Percentiles rank a stretch among this genome's conserved stretches.
Evolutionary conservation across 2,113 vertebrate genomes (phyloP).

Genomic region (Parotia lawesii): DNA sequence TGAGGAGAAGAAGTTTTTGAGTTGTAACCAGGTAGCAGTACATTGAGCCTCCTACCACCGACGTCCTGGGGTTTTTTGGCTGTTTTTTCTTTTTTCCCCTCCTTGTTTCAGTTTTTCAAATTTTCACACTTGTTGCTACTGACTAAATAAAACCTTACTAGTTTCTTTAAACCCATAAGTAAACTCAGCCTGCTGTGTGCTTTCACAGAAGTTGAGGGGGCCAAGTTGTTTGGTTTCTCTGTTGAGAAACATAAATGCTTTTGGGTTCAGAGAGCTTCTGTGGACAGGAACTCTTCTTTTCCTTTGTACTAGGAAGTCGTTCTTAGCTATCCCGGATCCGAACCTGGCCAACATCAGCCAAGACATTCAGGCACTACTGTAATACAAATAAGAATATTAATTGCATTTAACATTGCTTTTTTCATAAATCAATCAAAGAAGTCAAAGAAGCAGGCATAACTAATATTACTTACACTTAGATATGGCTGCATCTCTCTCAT

Average conservation of each 20-base stretch:
- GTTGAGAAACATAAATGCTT: not conserved
- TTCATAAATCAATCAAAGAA: slow-evolving; percentile 48
- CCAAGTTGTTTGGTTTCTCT: not conserved
- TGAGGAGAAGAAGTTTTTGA: not conserved
- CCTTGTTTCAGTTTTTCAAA: not conserved
- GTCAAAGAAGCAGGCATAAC: slow-evolving; percentile 42
- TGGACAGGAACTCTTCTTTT: not conserved
- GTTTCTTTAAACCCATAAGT: not conserved
- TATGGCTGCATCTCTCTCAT: slow-evolving; percentile 56
- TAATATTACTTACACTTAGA: slow-evolving; percentile 52
- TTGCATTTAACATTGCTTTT: slow-evolving; percentile 52
- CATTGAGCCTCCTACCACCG: not conserved
- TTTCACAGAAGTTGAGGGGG: not conserved
- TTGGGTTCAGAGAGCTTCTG: not conserved
- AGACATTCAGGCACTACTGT: not conserved
- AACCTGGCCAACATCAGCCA: not conserved
- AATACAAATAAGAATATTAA: slow-evolving; percentile 31
- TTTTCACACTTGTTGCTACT: slow-evolving; percentile 16
- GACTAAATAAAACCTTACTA: not conserved
- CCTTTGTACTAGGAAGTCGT: not conserved
- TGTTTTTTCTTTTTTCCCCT: rapidly evolving
- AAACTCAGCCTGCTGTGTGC: not conserved
- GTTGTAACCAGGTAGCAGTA: not conserved
- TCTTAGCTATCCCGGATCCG: not conserved
- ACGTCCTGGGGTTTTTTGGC: not conserved